Evolutionary conservation across 2,888 invertebrate species (phyloP), one percentile per base, ranked within the genome.

Genomic region (Scrobipalpa atriplicella): DNA sequence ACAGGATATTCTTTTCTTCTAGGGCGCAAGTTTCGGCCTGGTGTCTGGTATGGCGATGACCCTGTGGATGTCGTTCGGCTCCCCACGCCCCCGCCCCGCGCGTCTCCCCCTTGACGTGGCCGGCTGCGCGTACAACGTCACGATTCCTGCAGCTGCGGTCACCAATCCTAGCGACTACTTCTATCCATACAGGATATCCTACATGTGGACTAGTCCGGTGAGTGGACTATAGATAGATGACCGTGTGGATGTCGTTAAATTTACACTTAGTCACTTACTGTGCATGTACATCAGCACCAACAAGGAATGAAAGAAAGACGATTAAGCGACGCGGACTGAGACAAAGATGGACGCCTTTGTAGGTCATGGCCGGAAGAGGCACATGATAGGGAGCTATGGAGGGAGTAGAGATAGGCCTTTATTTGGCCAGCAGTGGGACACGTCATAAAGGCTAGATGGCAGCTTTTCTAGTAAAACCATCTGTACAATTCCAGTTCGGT

Each of bases 21-120:
- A 95, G 95, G 98, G 98, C 38, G 95, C 95, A 0, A 89, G 96
- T 10, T 76, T 91, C 11, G 97, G 96, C 0, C 85, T 97, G 1
- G 62, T 95, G 0, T 76, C 89, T 6, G 95, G 97, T 0, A 90
- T 98, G 68, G 86, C 92, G 0, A 79, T 97, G 65, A 95, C 96
- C 0, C 90, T 98, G 58, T 97, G 97, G 97, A 95, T 98, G 72
- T 97, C 97, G 64, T 97, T 98, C 81, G 97, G 97, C 0, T 94
- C 95, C 5, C 95, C 97, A 0, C 95, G 95, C 73, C 96, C 96
- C 0, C 83, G 92, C 0, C 80, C 94, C 0, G 83, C 85, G 7
- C 90, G 85, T 62, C 79, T 96, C 54, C 94, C 95, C 0, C 89
- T 95, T 54, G 93, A 93, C 13, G 93, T 90, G 0, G 94, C 92